phyloP scores from a whole-genome alignment of 2,113 vertebrate species.

The Mastomys natalensis region DNA sequence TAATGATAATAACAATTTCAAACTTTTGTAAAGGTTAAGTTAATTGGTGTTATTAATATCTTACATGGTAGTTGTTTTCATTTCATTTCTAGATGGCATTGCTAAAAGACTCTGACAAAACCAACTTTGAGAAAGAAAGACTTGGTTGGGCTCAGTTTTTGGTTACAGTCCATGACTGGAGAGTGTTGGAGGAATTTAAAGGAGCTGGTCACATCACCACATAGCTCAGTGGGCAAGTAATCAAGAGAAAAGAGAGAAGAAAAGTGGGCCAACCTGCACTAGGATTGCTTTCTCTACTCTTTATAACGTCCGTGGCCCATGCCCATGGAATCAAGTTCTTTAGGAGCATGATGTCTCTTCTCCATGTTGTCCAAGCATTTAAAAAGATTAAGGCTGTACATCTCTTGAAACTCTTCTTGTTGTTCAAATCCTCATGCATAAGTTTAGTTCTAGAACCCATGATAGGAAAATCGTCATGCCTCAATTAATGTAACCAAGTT shows the following conservation, averaged over 20 bases:
- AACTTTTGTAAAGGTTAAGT: not conserved
- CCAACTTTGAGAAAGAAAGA: not conserved
- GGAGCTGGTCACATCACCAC: not conserved
- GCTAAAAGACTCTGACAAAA: not conserved
- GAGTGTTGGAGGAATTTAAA: not conserved
- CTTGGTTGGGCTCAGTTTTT: not conserved
- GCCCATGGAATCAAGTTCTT: constrained; percentile 32
- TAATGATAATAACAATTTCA: not conserved
- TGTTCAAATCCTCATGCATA: constrained; percentile 25
- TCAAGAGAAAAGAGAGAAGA: not conserved
- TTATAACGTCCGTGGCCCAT: too few species aligned
- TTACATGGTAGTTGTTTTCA: not conserved
- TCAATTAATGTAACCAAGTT: not conserved
- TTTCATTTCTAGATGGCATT: not conserved
- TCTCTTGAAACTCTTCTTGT: not conserved
- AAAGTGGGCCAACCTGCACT: too few species aligned
- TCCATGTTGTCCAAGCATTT: constrained; percentile 21
- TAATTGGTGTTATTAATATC: not conserved
- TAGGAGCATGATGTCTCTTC: constrained; percentile 30
- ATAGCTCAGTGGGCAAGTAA: not conserved
- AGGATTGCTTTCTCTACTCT: not conserved
- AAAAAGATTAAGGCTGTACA: constrained; percentile 6
- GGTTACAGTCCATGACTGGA: not conserved
- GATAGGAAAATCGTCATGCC: too few species aligned
- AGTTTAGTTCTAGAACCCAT: not conserved